Conservation (phyloP, 2,888 invertebrate species). For the Melitaea athalia region DNA sequence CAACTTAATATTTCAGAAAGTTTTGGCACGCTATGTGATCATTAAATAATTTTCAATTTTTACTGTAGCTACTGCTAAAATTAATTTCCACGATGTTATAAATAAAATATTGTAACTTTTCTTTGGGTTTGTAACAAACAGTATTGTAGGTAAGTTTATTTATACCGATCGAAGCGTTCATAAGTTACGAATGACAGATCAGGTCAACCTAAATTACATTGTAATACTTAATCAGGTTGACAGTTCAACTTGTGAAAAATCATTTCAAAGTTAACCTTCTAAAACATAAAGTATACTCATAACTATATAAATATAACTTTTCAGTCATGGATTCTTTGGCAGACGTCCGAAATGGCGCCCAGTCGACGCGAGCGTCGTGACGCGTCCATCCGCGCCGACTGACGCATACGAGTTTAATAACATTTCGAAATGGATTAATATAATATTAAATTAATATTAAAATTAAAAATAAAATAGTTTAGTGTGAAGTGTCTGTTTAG, state of each 20-base stretch:
- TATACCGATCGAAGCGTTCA: not conserved
- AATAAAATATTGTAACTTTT: too few species aligned
- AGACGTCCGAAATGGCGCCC: slow-evolving; percentile 70
- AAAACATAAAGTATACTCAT: slow-evolving; percentile 51
- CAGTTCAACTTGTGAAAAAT: slow-evolving; percentile 28
- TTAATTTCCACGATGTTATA: too few species aligned
- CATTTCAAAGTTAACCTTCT: slow-evolving; percentile 38
- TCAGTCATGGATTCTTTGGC: slow-evolving; percentile 75
- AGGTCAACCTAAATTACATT: slow-evolving; percentile 16
- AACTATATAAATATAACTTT: slow-evolving; percentile 76
- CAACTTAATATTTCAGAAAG: slow-evolving; percentile 6
- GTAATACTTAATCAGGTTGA: slow-evolving; percentile 24
- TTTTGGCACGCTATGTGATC: not conserved
- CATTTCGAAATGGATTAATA: slow-evolving; percentile 46
- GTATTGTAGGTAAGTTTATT: not conserved
- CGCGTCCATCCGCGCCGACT: slow-evolving; percentile 63
- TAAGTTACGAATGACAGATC: too few species aligned
- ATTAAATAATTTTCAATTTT: not conserved
- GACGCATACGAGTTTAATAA: slow-evolving; percentile 49
- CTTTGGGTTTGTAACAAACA: not conserved
- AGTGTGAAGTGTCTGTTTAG: slow-evolving; percentile 28
- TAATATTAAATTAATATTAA: slow-evolving; percentile 50
- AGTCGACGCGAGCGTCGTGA: slow-evolving; percentile 70
- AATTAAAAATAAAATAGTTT: slow-evolving; percentile 36
- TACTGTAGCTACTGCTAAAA: too few species aligned